A percentile compares a stretch with the other conserved stretches of the same genome.
Conservation (phyloP, 2,113 vertebrate genomes). For the Coryphaenoides rupestris region DNA sequence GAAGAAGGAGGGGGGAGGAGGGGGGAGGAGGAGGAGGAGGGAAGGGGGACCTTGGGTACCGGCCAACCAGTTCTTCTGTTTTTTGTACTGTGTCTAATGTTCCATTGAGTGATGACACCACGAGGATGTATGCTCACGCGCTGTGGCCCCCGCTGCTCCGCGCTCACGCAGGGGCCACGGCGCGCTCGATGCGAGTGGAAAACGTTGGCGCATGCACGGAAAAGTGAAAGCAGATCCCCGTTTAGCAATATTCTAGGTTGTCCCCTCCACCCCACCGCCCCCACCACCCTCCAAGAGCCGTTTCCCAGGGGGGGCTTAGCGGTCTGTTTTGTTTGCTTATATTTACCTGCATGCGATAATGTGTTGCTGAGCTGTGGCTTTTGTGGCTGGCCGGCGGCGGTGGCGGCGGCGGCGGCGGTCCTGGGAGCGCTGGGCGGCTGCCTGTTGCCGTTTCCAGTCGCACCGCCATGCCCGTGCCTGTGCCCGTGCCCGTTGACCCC, state of each 20-base stretch:
- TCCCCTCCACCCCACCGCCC: not conserved
- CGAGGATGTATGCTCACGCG: slow-evolving; percentile 37
- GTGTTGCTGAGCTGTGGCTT: slow-evolving; percentile 63
- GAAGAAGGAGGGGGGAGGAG: slow-evolving; percentile 6
- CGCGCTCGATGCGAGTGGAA: no score
- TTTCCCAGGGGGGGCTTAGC: no score
- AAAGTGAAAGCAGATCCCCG: slow-evolving; percentile 15
- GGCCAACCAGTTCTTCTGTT: slow-evolving; percentile 18
- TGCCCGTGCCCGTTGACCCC: slow-evolving; percentile 42
- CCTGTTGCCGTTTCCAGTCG: slow-evolving; percentile 25
- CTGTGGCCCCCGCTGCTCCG: slow-evolving; percentile 1
- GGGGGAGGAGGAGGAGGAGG: slow-evolving; percentile 14
- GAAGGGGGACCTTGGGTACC: slow-evolving; percentile 30
- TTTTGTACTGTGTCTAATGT: slow-evolving; percentile 25
- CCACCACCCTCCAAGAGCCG: no score
- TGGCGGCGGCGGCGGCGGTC: no score
- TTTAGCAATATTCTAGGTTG: not conserved
- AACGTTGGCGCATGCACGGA: no score
- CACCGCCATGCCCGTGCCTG: slow-evolving; percentile 34
- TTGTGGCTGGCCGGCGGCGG: slow-evolving; percentile 43
- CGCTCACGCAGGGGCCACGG: slow-evolving; percentile 6
- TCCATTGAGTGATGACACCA: slow-evolving; percentile 38
- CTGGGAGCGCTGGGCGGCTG: slow-evolving; percentile 48
- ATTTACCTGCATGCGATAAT: slow-evolving; percentile 76
- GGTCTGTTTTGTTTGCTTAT: not conserved